Base-by-base conservation (phyloP, 2,888 invertebrate genomes). In the Drosophila hawaiiensis region DNA sequence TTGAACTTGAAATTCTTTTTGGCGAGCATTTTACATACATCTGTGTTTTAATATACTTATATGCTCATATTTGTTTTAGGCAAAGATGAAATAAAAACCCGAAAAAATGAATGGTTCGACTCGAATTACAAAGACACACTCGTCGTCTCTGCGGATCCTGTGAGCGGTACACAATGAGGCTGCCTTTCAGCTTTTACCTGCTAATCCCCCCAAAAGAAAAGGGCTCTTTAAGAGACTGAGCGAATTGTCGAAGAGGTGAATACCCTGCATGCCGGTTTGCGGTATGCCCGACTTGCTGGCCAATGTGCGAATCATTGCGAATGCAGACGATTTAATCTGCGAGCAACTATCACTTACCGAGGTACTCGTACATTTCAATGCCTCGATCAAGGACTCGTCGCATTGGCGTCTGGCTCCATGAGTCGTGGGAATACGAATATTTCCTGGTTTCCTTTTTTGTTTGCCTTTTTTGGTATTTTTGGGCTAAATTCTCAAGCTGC, bases 1-100 rank as follows among this genome's bases (percentile, higher is more conserved):
- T 90, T 86, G 89, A 90, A 90, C 84, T 84, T 84, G 91, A 91
- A 73, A 82, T 84, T 83, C 84, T 62, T 65, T 54, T 68, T 69
- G 55, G 61, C 62, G 60, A 52, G 56, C 76, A 83, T 86, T 89
- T 90, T 76, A 81, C 76, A 78, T 72, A 68, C 62, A 63, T 76
- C 64, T 68, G 43, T 67, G 29, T 43, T 25, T 29, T 52, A 55
- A 58, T 39, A 73, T 39, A n/a, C n/a, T n/a, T n/a, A 31, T 71
- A 53, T 65, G 31, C 37, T 68, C 41, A 49, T 41, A 64, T 68
- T 68, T 79, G 58, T 78, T 63, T 65, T 63, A 65, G 76, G 65
- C 67, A 61, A 65, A 71, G 69, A 54, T 47, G 39, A 43, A 59
- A 37, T 53, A 52, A 53, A 28, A 50, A 29, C 52, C 58, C 41